Evolutionary conservation across 1,140 invertebrate species (phyloP).

Genomic region (Anastatus disparis): DNA sequence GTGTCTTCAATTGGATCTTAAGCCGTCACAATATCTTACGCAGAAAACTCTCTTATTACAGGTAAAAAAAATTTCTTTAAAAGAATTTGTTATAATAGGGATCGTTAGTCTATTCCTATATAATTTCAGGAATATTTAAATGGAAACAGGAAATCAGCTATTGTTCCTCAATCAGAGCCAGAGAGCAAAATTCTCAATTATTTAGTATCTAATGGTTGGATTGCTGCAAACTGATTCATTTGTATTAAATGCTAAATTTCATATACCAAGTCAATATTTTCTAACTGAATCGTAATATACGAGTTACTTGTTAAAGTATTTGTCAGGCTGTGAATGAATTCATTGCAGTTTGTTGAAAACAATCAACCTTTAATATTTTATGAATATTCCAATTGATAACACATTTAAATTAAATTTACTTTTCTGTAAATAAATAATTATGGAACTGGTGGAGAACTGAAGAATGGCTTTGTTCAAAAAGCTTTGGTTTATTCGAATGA

Average conservation of each 20-base stretch:
- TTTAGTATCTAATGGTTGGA: conserved; percentile 65
- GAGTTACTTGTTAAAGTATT: neutral
- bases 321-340: too few species aligned
- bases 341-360: too few species aligned
- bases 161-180: conserved; percentile 64
- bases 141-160: conserved; percentile 59
- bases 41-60: conserved; percentile 64
- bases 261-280: conserved; percentile 23
- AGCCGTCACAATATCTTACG: conserved; percentile 66
- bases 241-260: conserved; percentile 28
- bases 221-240: conserved; percentile 62
- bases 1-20: conserved; percentile 63
- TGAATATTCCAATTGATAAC: neutral
- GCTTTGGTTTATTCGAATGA: neutral
- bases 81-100: neutral
- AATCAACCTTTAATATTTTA: conserved; percentile 8
- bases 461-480: conserved; percentile 9
- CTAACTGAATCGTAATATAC: conserved; percentile 22
- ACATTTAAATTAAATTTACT: conserved; percentile 5
- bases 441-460: neutral
- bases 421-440: conserved; percentile 27
- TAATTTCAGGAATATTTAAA: conserved; percentile 63
- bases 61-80: conserved; percentile 45
- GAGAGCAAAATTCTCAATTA: conserved; percentile 67
- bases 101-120: conserved; percentile 14